Percentiles rank a stretch among this genome's conserved stretches.
phyloP scores from a whole-genome alignment of 2,797 vertebrate genomes.

The Mionectes olivaceus region DNA sequence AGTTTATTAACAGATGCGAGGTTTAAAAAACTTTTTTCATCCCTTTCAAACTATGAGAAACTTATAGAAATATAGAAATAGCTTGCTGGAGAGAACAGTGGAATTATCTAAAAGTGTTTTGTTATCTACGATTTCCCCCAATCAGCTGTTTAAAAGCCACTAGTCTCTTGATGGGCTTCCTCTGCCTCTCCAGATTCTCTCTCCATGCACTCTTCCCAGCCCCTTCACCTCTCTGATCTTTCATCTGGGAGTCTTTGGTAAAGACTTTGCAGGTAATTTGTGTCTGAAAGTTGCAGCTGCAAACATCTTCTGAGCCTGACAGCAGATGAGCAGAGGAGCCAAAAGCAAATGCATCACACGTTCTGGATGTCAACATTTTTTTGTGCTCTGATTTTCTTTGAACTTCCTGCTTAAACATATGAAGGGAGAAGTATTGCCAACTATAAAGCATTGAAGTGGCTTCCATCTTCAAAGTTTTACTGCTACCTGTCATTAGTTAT shows the following conservation, averaged over 20 bases:
- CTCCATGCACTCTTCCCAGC: fast-evolving
- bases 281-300: background rate
- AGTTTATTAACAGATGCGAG: background rate
- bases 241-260: background rate
- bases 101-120: background rate
- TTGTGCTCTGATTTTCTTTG: slow-evolving; percentile 29
- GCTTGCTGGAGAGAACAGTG: background rate
- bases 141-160: background rate
- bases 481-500: background rate
- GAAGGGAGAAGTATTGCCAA: slow-evolving; percentile 6
- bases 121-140: background rate
- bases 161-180: background rate
- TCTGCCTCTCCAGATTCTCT: background rate
- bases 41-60: background rate
- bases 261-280: background rate
- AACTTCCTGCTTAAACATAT: background rate
- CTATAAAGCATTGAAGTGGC: background rate
- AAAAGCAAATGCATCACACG: background rate
- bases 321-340: background rate
- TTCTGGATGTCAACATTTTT: background rate
- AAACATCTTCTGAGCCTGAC: background rate
- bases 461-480: slow-evolving; percentile 32
- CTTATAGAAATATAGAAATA: background rate
- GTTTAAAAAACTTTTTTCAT: background rate
- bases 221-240: background rate